phyloP scores from a whole-genome alignment of 2,113 vertebrate species.

The Pimephales promelas region DNA sequence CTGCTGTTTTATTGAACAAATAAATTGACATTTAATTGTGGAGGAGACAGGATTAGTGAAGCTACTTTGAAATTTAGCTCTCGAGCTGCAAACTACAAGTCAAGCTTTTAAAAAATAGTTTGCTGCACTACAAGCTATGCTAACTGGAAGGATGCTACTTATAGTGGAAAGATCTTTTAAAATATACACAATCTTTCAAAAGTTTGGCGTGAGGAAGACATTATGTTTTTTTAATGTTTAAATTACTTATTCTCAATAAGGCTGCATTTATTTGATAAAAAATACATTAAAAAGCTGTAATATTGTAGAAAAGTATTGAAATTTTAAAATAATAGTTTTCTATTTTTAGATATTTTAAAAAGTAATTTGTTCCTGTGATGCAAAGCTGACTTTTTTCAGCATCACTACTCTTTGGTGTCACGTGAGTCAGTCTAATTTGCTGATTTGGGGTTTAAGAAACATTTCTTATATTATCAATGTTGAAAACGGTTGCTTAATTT shows the following conservation, averaged over 20 bases:
- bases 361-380: background rate
- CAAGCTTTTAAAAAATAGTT: background rate
- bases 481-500: background rate
- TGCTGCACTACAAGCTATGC: too few species aligned
- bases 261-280: too few species aligned
- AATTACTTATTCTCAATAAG: too few species aligned
- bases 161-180: too few species aligned
- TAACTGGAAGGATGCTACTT: too few species aligned
- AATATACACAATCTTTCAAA: too few species aligned
- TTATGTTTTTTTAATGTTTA: too few species aligned
- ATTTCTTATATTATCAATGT: background rate
- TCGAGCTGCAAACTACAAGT: background rate
- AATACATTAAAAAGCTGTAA: too few species aligned
- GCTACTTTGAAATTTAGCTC: too few species aligned
- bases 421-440: background rate
- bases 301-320: too few species aligned
- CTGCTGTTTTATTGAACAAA: conserved; percentile 12
- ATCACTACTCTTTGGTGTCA: background rate
- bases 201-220: too few species aligned
- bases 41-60: background rate
- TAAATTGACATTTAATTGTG: background rate
- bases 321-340: too few species aligned
- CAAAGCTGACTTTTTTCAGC: background rate
- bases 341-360: background rate
- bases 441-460: background rate